Base-by-base conservation (phyloP, 2,888 invertebrate genomes). In the Xanthorhoe designata region DNA sequence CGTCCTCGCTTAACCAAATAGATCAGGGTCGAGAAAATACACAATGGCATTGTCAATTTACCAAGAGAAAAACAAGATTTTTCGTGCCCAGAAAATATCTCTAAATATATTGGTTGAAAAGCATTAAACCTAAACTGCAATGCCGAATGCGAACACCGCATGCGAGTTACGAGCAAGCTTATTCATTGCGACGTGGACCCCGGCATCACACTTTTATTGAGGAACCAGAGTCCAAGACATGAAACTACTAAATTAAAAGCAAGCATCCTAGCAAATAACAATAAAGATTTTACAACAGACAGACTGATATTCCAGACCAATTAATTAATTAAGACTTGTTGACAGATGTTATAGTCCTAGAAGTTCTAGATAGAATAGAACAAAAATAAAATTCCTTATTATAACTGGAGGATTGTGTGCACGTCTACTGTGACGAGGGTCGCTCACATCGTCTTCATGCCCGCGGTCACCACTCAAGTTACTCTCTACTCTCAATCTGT, bases 21-120 rank as follows among this genome's bases (percentile, higher is more conserved):
- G 67, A 55, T 61, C 75, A 75, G 63, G 75, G 76, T 70, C 74
- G 64, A 69, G 67, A 67, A 63, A 35, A 45, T 52, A 55, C 70
- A 69, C 70, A 68, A 72, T 70, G 66, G 59, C 54, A 69, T 58
- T 70, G 69, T 58, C 65, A 69, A 58, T 67, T 61, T 66, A 67
- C 61, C 61, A 64, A 53, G 52, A 45, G 35, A 38, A 19, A 38
- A 38, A 63, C 64, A 65, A 62, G 62, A 63, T 65, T 68, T 63
- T 58, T 18, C 42, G 54, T 58, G 47, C 9, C 29, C 19, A 49
- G 10, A 42, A 61, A 52, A 47, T 47, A 47, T 47, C 6, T 17
- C 15, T 15, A 17, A 47, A 47, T 47, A 64, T 53, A 58, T 32
- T 42, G 47, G 55, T 56, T 61, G 42, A 50, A 42, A 61, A 38